Conservation (phyloP, 1,140 invertebrate species). For the Microplitis demolitor region DNA sequence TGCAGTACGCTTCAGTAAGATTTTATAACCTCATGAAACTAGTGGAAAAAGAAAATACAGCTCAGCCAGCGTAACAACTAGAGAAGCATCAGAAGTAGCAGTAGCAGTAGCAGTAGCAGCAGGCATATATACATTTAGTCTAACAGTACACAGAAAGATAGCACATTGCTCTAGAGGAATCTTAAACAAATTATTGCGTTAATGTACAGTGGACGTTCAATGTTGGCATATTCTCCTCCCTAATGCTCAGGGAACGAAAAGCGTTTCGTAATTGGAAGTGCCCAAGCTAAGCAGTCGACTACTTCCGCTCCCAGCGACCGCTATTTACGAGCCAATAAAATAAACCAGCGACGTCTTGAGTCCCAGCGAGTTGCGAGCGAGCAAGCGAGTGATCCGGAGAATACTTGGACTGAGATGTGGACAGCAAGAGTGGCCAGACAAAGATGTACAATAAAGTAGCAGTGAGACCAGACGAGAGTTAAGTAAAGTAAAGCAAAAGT, state of each 20-base stretch:
- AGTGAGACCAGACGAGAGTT: no score
- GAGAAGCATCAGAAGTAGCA: no score
- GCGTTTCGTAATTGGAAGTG: slow-evolving; percentile 38
- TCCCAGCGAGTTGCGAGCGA: not conserved
- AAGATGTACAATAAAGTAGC: no score
- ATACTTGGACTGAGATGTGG: no score
- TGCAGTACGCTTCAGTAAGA: not conserved
- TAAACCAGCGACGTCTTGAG: slow-evolving; percentile 20
- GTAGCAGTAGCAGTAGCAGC: no score
- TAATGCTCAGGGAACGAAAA: slow-evolving; percentile 26
- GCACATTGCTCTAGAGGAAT: slow-evolving; percentile 13
- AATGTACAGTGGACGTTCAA: slow-evolving; percentile 15
- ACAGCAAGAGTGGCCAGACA: no score
- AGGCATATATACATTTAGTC: no score
- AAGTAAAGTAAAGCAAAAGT: not conserved
- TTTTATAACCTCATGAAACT: not conserved
- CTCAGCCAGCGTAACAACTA: no score
- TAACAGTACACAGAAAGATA: not conserved
- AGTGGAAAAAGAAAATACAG: no score
- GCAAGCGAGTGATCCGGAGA: not conserved
- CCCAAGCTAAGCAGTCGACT: slow-evolving; percentile 21
- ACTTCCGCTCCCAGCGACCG: slow-evolving; percentile 38
- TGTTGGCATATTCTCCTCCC: slow-evolving; percentile 13
- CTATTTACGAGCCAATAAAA: slow-evolving; percentile 50
- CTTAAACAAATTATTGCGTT: slow-evolving; percentile 34